Conservation (phyloP, 2,113 vertebrate species). For the Lepisosteus osseus region DNA sequence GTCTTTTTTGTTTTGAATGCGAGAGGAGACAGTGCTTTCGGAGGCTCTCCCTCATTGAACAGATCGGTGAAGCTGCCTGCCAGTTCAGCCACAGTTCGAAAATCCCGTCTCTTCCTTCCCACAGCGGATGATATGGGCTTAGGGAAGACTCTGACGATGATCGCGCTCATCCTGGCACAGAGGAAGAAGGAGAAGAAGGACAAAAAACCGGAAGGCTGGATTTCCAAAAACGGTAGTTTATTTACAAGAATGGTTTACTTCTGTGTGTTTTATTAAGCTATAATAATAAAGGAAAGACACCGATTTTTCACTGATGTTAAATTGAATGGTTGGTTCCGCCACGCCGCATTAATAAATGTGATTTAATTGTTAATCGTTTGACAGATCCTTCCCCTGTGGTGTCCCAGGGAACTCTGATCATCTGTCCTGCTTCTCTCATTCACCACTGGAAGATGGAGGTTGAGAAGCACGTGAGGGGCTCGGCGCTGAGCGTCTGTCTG, state of each 20-base stretch:
- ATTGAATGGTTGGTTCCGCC: too few relatives aligned
- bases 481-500: conserved; percentile 72
- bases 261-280: too few relatives aligned
- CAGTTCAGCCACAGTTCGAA: background rate
- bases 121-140: conserved; percentile 96
- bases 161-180: conserved; percentile 81
- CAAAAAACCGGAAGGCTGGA: conserved; percentile 55
- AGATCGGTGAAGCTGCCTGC: too few relatives aligned
- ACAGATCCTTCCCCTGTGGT: conserved; percentile 63
- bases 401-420: conserved; percentile 77
- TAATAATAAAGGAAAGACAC: too few relatives aligned
- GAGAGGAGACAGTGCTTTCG: too few relatives aligned
- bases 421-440: conserved; percentile 93
- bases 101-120: conserved; percentile 15
- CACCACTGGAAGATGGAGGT: conserved; percentile 96
- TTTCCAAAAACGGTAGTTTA: conserved; percentile 77
- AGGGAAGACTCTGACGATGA: conserved; percentile 92
- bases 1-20: too few relatives aligned
- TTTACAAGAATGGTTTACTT: too few relatives aligned
- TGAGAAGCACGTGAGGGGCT: conserved; percentile 64
- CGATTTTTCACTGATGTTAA: too few relatives aligned
- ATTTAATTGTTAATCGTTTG: background rate
- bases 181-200: conserved; percentile 59
- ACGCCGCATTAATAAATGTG: background rate
- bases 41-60: too few relatives aligned